phyloP scores from a whole-genome alignment of 2,888 invertebrate genomes.

The Philereme transversata region DNA sequence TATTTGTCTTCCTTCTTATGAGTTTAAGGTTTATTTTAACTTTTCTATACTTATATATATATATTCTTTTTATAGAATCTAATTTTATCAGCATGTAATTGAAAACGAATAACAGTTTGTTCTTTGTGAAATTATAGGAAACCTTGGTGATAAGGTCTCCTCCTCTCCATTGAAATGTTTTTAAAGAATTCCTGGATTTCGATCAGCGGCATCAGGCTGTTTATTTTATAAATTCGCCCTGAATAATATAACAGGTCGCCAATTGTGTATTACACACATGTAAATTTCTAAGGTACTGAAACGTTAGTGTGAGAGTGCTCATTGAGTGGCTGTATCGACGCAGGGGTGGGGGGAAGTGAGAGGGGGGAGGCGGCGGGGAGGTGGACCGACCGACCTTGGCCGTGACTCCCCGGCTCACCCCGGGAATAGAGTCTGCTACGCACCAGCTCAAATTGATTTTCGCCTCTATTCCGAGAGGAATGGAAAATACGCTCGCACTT shows the following conservation, averaged over 20 bases:
- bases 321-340: constrained; percentile 65
- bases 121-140: background rate
- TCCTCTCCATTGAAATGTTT: constrained; percentile 12
- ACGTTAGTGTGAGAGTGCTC: constrained; percentile 43
- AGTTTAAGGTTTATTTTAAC: too few species aligned
- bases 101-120: background rate
- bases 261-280: constrained; percentile 43
- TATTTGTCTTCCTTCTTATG: too few species aligned
- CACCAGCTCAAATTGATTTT: constrained; percentile 70
- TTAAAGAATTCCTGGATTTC: constrained; percentile 29
- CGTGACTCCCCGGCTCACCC: constrained; percentile 70
- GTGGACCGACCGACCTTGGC: constrained; percentile 76
- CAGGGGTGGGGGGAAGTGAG: constrained; percentile 40
- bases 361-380: constrained; percentile 39
- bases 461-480: constrained; percentile 44
- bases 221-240: constrained; percentile 40
- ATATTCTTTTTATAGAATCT: too few species aligned
- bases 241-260: constrained; percentile 24
- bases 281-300: constrained; percentile 35
- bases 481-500: constrained; percentile 34
- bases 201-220: constrained; percentile 40
- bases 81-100: background rate
- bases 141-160: constrained; percentile 5
- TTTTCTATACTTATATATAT: too few species aligned
- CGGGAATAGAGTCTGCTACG: constrained; percentile 53